Base-by-base conservation (phyloP, 2,113 vertebrate genomes). In the Pituophis catenifer region DNA sequence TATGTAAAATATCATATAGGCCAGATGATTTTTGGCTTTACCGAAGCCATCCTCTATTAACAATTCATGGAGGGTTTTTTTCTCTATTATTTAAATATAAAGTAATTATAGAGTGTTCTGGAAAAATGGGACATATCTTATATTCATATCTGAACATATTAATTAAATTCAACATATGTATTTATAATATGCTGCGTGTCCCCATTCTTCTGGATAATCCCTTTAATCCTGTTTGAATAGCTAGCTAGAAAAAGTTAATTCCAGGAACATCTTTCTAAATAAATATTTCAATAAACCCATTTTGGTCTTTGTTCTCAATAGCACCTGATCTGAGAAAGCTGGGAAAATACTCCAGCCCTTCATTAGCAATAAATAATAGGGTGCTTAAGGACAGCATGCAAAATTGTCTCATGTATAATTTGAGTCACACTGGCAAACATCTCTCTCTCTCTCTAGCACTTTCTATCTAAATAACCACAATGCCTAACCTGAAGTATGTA, bases 201-300 rank as follows among this genome's bases (percentile, higher is more conserved):
- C 96, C 96, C 95, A 97, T 98, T 97, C 96, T 97, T 96, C 95
- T 95, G 94, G 96, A 29, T 97, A 98, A 98, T 98, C 97, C 98
- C 93, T 97, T 97, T 97, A 98, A 98, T 98, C 97, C 97, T 95
- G 62, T 97, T 97, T 97, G 96, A 98, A 97, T 95, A 94, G 94
- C 52, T 96, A 97, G 94, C 94, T 88, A 94, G 93, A 94, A 95
- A 96, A 97, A 97, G 95, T 96, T 98, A 98, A 98, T 97, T 96
- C 95, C 91, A 96, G 95, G 94, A 96, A 96, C 57, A 96, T 97
- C 95, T 96, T 94, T 94, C 93, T 94, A 98, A 97, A 97, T 95
- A 98, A 97, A 96, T 96, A 97, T 97, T 95, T 97, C 96, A 96
- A 97, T 96, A 97, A 96, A 95, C 91, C 92, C 94, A 86, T 96